Conservation (phyloP, 2,797 vertebrate genomes). For the Notamacropus eugenii region DNA sequence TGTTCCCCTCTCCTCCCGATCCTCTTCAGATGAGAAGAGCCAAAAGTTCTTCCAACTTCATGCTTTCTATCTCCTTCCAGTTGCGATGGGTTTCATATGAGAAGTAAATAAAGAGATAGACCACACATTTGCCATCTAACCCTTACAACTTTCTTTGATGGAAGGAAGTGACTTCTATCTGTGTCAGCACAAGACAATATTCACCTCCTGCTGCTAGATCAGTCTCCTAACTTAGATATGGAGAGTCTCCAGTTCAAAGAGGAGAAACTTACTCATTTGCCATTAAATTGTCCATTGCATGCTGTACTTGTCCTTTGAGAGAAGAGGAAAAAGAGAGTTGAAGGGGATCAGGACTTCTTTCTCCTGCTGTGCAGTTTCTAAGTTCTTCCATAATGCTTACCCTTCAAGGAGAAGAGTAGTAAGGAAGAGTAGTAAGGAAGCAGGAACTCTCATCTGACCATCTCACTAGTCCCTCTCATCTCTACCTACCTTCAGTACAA, state of each 20-base stretch:
- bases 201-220: background rate
- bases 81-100: background rate
- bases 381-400: background rate
- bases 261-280: background rate
- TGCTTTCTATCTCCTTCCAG: background rate
- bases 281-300: background rate
- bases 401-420: too few species aligned
- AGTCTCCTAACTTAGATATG: background rate
- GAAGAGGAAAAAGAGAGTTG: background rate
- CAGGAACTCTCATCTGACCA: background rate
- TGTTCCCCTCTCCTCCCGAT: background rate
- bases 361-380: background rate
- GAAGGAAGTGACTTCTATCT: background rate
- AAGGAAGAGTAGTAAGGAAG: background rate
- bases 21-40: background rate
- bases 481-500: background rate
- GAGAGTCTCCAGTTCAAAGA: background rate
- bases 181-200: background rate
- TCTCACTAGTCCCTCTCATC: background rate
- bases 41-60: background rate
- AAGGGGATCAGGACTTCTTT: background rate
- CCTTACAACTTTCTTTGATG: background rate
- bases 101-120: background rate
- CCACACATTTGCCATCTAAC: background rate
- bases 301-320: background rate